Evolutionary conservation across 2,113 vertebrate species (phyloP).

Genomic region (Ranitomeya imitator): DNA sequence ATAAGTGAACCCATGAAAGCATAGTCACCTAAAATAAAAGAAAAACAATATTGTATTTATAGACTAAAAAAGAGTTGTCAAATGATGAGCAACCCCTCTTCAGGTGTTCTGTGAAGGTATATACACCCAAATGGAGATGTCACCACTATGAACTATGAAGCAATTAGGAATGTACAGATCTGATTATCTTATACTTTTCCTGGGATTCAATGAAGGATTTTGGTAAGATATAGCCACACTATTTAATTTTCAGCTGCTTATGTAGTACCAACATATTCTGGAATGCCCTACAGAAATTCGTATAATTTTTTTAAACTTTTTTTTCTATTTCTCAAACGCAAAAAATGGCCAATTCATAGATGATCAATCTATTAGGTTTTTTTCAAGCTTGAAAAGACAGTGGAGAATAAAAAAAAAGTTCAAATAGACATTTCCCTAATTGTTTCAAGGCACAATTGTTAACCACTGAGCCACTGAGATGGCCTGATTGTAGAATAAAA

Average conservation of each 20-base stretch:
- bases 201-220: too few relatives aligned
- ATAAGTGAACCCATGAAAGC: conserved; percentile 97
- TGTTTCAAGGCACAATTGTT: neutral
- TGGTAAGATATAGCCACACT: too few relatives aligned
- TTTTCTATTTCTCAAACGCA: too few relatives aligned
- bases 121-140: neutral
- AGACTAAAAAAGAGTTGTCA: too few relatives aligned
- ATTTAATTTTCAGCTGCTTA: neutral
- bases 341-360: too few relatives aligned
- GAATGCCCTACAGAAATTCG: neutral
- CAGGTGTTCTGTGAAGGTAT: neutral
- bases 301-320: too few relatives aligned
- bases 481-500: neutral
- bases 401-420: too few relatives aligned
- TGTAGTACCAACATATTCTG: neutral
- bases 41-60: neutral
- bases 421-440: too few relatives aligned
- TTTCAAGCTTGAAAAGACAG: too few relatives aligned
- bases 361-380: too few relatives aligned
- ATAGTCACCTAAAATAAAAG: conserved; percentile 78
- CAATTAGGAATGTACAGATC: neutral
- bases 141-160: neutral
- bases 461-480: neutral
- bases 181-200: too few relatives aligned
- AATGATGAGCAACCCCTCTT: neutral